Evolutionary conservation across 2,797 vertebrate species (phyloP), one percentile per base, ranked within the genome.

Genomic region (Dallia pectoralis): DNA sequence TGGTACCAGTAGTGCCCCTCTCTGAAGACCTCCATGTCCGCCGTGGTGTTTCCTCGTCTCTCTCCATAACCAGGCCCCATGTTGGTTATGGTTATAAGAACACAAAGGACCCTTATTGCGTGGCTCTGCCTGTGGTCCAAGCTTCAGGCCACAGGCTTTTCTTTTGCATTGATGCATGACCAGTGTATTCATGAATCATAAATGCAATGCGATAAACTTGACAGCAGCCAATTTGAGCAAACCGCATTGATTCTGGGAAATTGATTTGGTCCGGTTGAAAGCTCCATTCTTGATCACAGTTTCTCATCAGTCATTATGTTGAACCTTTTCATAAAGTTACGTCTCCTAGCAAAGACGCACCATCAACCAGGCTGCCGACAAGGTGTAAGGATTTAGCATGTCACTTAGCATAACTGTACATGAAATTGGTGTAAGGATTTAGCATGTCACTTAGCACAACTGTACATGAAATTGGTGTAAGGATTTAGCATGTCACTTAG

Each of bases 161-260:
- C 36, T 68, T 40, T 29, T 68, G 44, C 44, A 68, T 68, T 25
- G 40, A 29, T 16, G 11, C 25, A 29, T 19, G 22, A 15, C 25
- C 59, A 61, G 25, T 27, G 27, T 29, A 29, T 62, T 29, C 4
- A 29, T 49, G 22, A 68, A 27, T 30, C 14, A 29, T 49, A 40
- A 67, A 22, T 29, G 40, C 62, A 47, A 25, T 67, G 40, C 25
- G 29, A 29, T 48, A 22, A 68, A 48, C 25, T 48, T 48, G 67
- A 68, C 44, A 48, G 67, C 40, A 44, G 44, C 40, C 67, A 30
- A 68, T 68, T 68, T 44, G 18, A 68, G 49, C 67, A 49, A 68
- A 68, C 40, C 3, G 22, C 44, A 68, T 68, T 19, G 25, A 49
- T 68, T 68, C 16, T 44, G 15, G 29, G 15, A n/a, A 36, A 65